Evolutionary conservation across 1,140 invertebrate species (phyloP).

Genomic region (Lutraria rhynchaena): DNA sequence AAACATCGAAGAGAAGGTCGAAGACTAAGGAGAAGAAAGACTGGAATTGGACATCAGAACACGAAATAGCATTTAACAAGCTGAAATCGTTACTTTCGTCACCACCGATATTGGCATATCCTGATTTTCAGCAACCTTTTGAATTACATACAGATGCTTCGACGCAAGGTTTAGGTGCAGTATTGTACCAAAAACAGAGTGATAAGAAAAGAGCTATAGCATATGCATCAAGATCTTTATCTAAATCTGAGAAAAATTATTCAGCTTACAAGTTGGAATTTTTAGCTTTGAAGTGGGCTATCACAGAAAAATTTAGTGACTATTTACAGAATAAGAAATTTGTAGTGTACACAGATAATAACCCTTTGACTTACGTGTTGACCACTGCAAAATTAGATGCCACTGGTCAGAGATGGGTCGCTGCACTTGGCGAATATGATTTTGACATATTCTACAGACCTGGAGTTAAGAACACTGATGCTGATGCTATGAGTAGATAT

Average conservation of each 20-base stretch:
- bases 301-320: slow-evolving; percentile 57
- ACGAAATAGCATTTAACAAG: slow-evolving; percentile 59
- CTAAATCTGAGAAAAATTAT: slow-evolving; percentile 54
- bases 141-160: slow-evolving; percentile 69
- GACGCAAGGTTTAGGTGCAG: slow-evolving; percentile 65
- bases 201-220: slow-evolving; percentile 58
- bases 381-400: slow-evolving; percentile 59
- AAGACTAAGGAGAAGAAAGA: not conserved
- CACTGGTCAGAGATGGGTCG: slow-evolving; percentile 41
- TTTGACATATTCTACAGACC: slow-evolving; percentile 28
- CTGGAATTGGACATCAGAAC: slow-evolving; percentile 54
- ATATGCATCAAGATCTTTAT: slow-evolving; percentile 32
- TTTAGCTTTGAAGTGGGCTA: slow-evolving; percentile 60
- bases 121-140: slow-evolving; percentile 58
- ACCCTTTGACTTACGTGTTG: slow-evolving; percentile 59
- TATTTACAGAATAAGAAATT: slow-evolving; percentile 41
- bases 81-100: slow-evolving; percentile 49
- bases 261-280: slow-evolving; percentile 59
- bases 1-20: not conserved
- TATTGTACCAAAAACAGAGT: slow-evolving; percentile 66
- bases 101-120: slow-evolving; percentile 60
- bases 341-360: slow-evolving; percentile 56
- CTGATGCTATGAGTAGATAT: slow-evolving; percentile 42
- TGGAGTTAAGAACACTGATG: slow-evolving; percentile 36
- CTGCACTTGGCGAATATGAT: slow-evolving; percentile 14